phyloP scores from a whole-genome alignment of 1,140 invertebrate genomes.

The Tribolium castaneum region DNA sequence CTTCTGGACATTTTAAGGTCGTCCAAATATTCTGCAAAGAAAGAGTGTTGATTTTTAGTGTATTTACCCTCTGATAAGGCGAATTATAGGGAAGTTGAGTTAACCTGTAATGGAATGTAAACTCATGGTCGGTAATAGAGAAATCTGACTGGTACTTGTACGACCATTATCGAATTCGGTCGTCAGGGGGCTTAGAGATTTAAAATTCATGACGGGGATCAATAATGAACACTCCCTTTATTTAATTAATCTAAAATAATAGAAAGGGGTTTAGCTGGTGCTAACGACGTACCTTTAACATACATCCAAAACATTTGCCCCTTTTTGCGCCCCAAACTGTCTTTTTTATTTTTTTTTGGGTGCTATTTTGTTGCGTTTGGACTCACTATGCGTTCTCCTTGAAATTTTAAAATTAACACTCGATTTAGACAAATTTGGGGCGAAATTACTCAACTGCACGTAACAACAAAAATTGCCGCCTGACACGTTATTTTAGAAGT shows the following conservation, averaged over 20 bases:
- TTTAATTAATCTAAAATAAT: conserved; percentile 42
- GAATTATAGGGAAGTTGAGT: conserved; percentile 10
- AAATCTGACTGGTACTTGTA: conserved; percentile 37
- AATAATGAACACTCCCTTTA: conserved; percentile 35
- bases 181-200: conserved; percentile 35
- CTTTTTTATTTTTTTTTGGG: neutral
- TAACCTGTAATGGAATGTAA: conserved; percentile 57
- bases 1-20: conserved; percentile 72
- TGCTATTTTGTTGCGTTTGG: neutral
- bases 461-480: neutral
- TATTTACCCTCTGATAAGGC: no score
- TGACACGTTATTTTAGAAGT: conserved; percentile 1
- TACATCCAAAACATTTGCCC: neutral
- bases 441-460: conserved; percentile 15
- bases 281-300: neutral
- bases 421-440: neutral
- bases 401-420: neutral
- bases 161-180: conserved; percentile 28
- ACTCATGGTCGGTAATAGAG: conserved; percentile 53
- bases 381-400: neutral
- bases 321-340: neutral
- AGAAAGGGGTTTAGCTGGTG: neutral
- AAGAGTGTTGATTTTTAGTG: neutral
- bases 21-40: conserved; percentile 66
- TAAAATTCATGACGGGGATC: conserved; percentile 24